Evolutionary conservation across 2,888 invertebrate species (phyloP).

Genomic region (Drosophila kambysellisi): DNA sequence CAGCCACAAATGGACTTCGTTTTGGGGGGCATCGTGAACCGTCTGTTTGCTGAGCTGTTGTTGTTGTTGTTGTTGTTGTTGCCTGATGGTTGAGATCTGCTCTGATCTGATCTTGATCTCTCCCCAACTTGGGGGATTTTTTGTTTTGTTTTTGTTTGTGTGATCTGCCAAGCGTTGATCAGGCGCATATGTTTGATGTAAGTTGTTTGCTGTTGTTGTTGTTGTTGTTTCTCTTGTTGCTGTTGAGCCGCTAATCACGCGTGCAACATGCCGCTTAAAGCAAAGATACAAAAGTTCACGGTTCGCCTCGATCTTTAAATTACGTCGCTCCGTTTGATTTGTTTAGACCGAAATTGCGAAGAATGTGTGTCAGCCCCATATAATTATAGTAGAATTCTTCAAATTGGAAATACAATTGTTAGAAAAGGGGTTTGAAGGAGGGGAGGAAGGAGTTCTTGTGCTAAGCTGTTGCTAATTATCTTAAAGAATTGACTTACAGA

Average conservation of each 20-base stretch:
- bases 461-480: background rate
- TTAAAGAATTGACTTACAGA: background rate
- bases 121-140: conserved; percentile 28
- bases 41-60: conserved; percentile 32
- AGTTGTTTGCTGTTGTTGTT: conserved; percentile 36
- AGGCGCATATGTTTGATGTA: conserved; percentile 77
- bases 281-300: conserved; percentile 60
- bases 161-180: conserved; percentile 56
- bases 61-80: conserved; percentile 5
- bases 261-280: conserved; percentile 72
- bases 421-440: background rate
- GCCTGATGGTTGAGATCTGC: conserved; percentile 41
- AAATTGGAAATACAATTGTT: background rate
- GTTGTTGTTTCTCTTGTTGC: conserved; percentile 12
- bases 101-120: conserved; percentile 31
- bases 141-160: conserved; percentile 20
- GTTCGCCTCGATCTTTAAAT: conserved; percentile 36
- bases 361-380: conserved; percentile 64
- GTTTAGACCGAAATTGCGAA: conserved; percentile 38
- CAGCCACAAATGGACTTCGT: conserved; percentile 30
- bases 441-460: background rate
- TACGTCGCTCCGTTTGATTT: conserved; percentile 40
- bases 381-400: conserved; percentile 11
- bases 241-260: conserved; percentile 69
- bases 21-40: conserved; percentile 35